Percentiles rank a stretch among this genome's conserved stretches.
These are phyloP conservation scores for Apteryx owenii DNA, from an alignment of 2,113 vertebrate genomes.

Conservation along the genomic window DNA sequence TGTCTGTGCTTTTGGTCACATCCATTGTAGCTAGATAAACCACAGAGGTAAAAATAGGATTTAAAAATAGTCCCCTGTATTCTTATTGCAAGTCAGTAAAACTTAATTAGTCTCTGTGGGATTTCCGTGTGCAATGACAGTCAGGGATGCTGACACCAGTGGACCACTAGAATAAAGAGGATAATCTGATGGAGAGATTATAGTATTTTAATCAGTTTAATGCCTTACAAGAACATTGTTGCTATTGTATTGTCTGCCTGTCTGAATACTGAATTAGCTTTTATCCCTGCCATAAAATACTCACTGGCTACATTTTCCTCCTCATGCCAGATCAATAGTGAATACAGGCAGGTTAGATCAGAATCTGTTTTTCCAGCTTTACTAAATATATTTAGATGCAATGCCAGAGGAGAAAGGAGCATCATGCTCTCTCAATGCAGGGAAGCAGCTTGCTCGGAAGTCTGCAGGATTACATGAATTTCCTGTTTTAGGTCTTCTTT, in stretches of 20 bases:
- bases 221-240: neutral
- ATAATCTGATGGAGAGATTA: conserved; percentile 14
- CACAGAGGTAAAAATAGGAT: neutral
- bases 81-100: neutral
- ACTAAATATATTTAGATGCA: neutral
- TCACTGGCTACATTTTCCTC: neutral
- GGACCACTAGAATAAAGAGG: conserved; percentile 10
- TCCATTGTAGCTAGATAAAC: neutral
- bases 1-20: neutral
- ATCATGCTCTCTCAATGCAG: neutral
- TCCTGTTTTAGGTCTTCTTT: neutral
- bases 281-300: neutral
- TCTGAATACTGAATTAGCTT: conserved; percentile 31
- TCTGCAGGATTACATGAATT: neutral
- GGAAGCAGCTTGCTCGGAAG: neutral
- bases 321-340: neutral
- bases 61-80: conserved; percentile 22
- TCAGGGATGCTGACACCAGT: conserved; percentile 6
- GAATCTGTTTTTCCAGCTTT: neutral
- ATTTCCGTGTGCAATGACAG: neutral
- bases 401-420: neutral
- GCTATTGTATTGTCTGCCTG: neutral
- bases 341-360: neutral
- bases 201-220: conserved; percentile 26
- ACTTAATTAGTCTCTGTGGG: conserved; percentile 32